Evolutionary conservation across 2,797 vertebrate species (phyloP), one percentile per base, ranked within the genome.

Genomic region (Callimico goeldii): DNA sequence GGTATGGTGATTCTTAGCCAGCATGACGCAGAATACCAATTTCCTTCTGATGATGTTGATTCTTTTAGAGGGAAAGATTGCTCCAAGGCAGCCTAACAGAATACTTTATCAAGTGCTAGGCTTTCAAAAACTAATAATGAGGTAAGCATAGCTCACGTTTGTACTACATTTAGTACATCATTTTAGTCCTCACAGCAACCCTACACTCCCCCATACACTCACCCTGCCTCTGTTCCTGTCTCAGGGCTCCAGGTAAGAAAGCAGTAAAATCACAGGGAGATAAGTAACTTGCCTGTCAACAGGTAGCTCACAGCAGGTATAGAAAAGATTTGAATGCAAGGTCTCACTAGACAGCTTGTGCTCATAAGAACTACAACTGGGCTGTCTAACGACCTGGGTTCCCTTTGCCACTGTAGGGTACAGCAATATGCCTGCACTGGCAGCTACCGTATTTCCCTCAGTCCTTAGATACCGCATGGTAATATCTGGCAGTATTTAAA

Each of bases 71-170:
- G 55, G 46, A 58, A 88, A 80, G 72, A 91, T 39, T 98, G 94
- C 96, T 96, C 93, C 93, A 95, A 98, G 95, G 91, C 90, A 97
- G 97, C 73, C 92, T 89, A 88, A 50, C 28, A 83, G 97, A 97
- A 96, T 28, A 1, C 90, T 98, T 97, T 93, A 92, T 81, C 96
- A 92, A 95, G 86, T 26, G 22, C 36, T 41, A 41, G 57, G 36
- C 30, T 43, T 92, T 92, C 73, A 11, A 46, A 94, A 82, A 70
- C 20, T 7, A 90, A 28, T 43, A 80, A 83, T 55, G 72, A 30
- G 24, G 52, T n/a, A 88, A 84, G 33, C 75, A 75, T 2, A 82
- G 84, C 75, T 90, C 28, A 48, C 48, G 22, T 70, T 87, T 90
- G 94, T 55, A 96, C 43, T 92, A 92, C 90, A 39, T 48, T 88